Evolutionary conservation across 1,140 invertebrate species (phyloP).

Genomic region (Teleopsis dalmanni): DNA sequence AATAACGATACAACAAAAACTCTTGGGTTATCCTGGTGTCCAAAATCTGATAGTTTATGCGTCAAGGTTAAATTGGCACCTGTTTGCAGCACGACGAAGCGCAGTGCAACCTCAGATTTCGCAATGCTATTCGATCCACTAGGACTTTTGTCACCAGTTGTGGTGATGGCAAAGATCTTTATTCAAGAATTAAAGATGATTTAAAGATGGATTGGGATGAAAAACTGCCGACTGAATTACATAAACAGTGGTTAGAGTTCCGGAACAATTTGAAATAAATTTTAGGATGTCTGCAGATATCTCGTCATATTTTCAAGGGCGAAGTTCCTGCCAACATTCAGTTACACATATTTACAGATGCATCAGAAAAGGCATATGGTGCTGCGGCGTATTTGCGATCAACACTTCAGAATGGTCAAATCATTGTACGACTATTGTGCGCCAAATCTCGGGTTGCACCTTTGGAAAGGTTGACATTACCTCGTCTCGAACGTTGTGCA

Average conservation of each 20-base stretch:
- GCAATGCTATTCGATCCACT: conserved; percentile 2
- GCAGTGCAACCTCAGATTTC: conserved; percentile 12
- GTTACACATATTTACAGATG: too few species aligned
- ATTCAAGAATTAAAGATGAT: conserved; percentile 2
- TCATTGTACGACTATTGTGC: too few species aligned
- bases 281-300: too few species aligned
- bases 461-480: too few species aligned
- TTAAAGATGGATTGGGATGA: conserved; percentile 1
- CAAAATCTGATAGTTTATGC: neutral
- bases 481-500: too few species aligned
- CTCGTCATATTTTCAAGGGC: too few species aligned
- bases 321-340: too few species aligned
- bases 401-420: too few species aligned
- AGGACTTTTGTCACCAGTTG: neutral
- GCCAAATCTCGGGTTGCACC: too few species aligned
- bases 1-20: neutral
- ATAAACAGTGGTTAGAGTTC: neutral
- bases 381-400: too few species aligned
- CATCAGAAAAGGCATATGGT: too few species aligned
- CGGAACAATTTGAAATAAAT: too few species aligned
- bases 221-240: neutral
- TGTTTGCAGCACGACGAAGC: conserved; percentile 13
- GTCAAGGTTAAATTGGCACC: conserved; percentile 17
- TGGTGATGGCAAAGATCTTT: neutral
- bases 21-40: conserved; percentile 3